These are phyloP conservation scores for Aleiodes leptofemur DNA, from an alignment of 2,888 invertebrate species.

Conservation along the genomic window DNA sequence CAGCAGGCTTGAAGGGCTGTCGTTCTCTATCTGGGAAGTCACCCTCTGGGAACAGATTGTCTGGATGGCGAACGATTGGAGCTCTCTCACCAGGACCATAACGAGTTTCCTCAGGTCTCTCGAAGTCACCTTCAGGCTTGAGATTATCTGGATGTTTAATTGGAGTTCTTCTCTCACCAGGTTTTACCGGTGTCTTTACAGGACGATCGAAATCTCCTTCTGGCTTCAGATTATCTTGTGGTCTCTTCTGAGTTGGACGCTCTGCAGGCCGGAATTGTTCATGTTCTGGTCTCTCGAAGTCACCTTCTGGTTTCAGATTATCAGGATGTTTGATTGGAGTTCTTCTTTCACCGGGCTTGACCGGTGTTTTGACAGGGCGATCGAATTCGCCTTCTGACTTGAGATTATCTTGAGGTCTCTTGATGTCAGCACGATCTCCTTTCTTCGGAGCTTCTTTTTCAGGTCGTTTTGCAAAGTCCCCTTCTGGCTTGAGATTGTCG, in stretches of 20 bases:
- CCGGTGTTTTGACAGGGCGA: slow-evolving; percentile 56
- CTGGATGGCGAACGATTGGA: too few relatives aligned
- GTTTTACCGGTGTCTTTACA: slow-evolving; percentile 70
- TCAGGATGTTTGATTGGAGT: slow-evolving; percentile 70
- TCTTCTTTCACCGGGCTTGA: slow-evolving; percentile 74
- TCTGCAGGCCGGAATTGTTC: slow-evolving; percentile 78
- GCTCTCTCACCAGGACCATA: slow-evolving; percentile 65
- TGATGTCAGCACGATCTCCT: too few relatives aligned
- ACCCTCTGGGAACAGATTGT: too few relatives aligned
- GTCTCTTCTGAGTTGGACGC: slow-evolving; percentile 71
- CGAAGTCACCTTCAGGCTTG: slow-evolving; percentile 79
- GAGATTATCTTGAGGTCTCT: slow-evolving; percentile 68
- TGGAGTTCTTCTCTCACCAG: slow-evolving; percentile 63
- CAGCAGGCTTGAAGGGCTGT: slow-evolving; percentile 52
- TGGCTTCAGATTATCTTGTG: slow-evolving; percentile 78
- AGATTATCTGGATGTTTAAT: slow-evolving; percentile 73
- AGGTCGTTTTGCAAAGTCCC: too few relatives aligned
- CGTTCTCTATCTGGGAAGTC: slow-evolving; percentile 63
- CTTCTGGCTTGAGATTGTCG: slow-evolving; percentile 59
- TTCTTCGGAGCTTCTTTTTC: too few relatives aligned
- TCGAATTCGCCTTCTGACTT: slow-evolving; percentile 77
- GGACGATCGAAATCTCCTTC: slow-evolving; percentile 77
- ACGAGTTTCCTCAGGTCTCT: slow-evolving; percentile 67
- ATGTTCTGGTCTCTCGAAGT: slow-evolving; percentile 77
- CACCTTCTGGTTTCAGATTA: slow-evolving; percentile 77